Conservation (phyloP, 2,888 invertebrate species). For the Crocallis elinguaria region DNA sequence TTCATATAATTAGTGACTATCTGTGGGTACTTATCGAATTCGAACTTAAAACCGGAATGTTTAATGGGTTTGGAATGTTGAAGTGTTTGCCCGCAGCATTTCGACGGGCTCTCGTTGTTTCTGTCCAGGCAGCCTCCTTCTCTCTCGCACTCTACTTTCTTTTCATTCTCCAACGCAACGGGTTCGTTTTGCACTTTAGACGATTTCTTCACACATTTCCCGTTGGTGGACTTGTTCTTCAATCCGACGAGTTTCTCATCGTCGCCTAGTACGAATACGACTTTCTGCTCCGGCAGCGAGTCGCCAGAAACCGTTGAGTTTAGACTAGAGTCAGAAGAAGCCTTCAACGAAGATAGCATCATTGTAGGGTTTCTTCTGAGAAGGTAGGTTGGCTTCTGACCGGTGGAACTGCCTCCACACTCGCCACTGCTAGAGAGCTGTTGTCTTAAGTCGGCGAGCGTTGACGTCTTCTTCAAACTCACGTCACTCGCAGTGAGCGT, state of each 20-base stretch:
- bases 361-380: constrained; percentile 66
- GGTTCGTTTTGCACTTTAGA: constrained; percentile 61
- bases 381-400: constrained; percentile 47
- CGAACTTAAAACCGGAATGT: constrained; percentile 90
- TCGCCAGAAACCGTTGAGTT: constrained; percentile 65
- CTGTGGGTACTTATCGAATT: constrained; percentile 89
- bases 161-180: constrained; percentile 42
- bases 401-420: constrained; percentile 44
- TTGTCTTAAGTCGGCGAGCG: constrained; percentile 64
- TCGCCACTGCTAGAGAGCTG: constrained; percentile 72
- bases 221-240: constrained; percentile 81
- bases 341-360: constrained; percentile 55
- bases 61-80: constrained; percentile 86
- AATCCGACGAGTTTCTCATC: constrained; percentile 88
- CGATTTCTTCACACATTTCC: constrained; percentile 74
- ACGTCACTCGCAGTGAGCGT: constrained; percentile 62
- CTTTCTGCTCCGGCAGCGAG: constrained; percentile 68
- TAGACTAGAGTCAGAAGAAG: constrained; percentile 68
- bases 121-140: constrained; percentile 53
- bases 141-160: constrained; percentile 51
- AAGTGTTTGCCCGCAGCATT: constrained; percentile 79
- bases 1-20: constrained; percentile 91
- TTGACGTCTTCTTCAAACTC: constrained; percentile 65
- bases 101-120: constrained; percentile 65
- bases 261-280: constrained; percentile 89